Conservation (phyloP, 2,888 invertebrate species). For the Entomobrya proxima region DNA sequence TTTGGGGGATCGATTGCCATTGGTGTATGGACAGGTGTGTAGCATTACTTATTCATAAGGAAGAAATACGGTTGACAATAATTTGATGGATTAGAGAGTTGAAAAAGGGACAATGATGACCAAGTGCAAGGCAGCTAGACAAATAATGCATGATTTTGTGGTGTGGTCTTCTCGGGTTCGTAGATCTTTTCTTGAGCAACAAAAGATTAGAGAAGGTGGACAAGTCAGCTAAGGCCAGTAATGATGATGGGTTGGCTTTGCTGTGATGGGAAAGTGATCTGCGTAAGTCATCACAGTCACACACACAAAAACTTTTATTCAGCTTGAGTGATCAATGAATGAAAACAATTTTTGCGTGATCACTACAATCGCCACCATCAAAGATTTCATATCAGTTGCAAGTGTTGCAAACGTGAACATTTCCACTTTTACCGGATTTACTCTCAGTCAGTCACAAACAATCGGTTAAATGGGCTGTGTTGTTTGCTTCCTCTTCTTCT, state of each 20-base stretch:
- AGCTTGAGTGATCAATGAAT: neutral
- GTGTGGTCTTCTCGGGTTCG: slow-evolving; percentile 52
- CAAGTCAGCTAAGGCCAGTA: neutral
- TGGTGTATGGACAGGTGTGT: too few relatives aligned
- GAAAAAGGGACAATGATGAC: slow-evolving; percentile 2
- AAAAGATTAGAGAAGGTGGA: slow-evolving; percentile 25
- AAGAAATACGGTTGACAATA: slow-evolving; percentile 52
- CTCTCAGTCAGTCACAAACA: too few relatives aligned
- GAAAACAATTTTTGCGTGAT: slow-evolving; percentile 11
- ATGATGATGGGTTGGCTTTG: slow-evolving; percentile 7
- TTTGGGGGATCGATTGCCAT: neutral
- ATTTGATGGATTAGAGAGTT: slow-evolving; percentile 45
- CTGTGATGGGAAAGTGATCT: slow-evolving; percentile 54
- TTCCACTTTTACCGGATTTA: slow-evolving; percentile 56
- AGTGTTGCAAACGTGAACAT: slow-evolving; percentile 37
- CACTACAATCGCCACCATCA: neutral
- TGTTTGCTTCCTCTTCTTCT: slow-evolving; percentile 2
- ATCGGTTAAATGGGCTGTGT: slow-evolving; percentile 6
- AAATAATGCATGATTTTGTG: too few relatives aligned
- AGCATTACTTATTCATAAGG: too few relatives aligned
- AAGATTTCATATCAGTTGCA: neutral
- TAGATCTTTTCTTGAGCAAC: slow-evolving; percentile 32
- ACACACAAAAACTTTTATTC: neutral
- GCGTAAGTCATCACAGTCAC: slow-evolving; percentile 29
- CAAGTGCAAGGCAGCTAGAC: too few relatives aligned